These are phyloP conservation scores for Mastomys natalensis DNA, from an alignment of 2,113 vertebrate genomes.

Conservation along the genomic window DNA sequence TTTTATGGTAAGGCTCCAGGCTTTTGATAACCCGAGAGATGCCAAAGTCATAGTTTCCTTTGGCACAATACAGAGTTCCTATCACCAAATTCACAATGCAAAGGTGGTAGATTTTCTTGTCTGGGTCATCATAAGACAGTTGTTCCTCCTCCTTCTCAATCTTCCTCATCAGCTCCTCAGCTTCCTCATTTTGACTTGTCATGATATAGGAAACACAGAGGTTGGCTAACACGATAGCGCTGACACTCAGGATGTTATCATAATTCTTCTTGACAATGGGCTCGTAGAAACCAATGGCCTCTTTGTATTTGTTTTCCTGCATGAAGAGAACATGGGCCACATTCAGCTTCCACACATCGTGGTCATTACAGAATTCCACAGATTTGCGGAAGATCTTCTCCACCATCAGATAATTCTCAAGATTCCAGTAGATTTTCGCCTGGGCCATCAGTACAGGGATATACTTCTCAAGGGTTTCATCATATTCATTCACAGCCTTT, in stretches of 20 bases:
- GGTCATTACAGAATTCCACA: conserved; percentile 94
- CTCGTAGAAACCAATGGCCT: conserved; percentile 96
- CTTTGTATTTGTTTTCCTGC: conserved; percentile 97
- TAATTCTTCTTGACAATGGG: conserved; percentile 98
- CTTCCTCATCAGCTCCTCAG: conserved; percentile 97
- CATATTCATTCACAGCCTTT: conserved; percentile 92
- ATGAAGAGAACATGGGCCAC: conserved; percentile 98
- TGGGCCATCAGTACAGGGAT: conserved; percentile 96
- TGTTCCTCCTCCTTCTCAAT: conserved; percentile 98
- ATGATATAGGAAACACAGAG: conserved; percentile 98
- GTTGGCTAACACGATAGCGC: conserved; percentile 96
- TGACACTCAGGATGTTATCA: conserved; percentile 93
- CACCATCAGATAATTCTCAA: conserved; percentile 96
- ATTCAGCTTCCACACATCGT: conserved; percentile 96
- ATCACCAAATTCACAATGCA: conserved; percentile 99
- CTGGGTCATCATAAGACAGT: conserved; percentile 93
- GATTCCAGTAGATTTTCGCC: conserved; percentile 97
- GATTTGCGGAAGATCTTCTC: conserved; percentile 98
- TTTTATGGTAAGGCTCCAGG: conserved; percentile 97
- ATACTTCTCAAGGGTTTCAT: conserved; percentile 93
- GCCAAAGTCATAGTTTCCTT: conserved; percentile 98
- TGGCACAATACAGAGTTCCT: conserved; percentile 97
- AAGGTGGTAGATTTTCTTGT: conserved; percentile 96
- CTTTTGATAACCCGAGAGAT: conserved; percentile 98
- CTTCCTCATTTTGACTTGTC: conserved; percentile 97